Evolutionary conservation across 2,113 vertebrate genomes (phyloP).

Genomic region (Tyrannus savana): DNA sequence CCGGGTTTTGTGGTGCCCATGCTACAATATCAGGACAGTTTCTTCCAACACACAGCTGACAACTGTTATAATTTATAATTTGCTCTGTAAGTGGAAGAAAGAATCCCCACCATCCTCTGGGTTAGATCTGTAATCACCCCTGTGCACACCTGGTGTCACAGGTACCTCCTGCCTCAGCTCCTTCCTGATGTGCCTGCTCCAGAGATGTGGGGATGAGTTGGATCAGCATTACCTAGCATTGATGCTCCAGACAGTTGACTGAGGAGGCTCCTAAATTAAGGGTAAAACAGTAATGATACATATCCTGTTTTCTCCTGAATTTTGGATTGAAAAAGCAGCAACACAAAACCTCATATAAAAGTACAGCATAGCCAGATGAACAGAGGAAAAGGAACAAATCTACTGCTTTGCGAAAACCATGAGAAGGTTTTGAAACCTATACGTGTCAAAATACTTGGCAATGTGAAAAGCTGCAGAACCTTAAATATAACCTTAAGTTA

Average conservation of each 20-base stretch:
- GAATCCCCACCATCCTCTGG: not conserved
- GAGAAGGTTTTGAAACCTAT: not conserved
- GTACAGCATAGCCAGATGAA: not conserved
- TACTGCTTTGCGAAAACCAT: not conserved
- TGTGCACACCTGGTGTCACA: fast-evolving
- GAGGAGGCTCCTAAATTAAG: not conserved
- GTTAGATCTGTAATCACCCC: not conserved
- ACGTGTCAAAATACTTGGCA: not conserved
- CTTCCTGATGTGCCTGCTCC: not conserved
- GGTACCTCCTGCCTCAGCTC: not conserved
- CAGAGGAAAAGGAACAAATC: not conserved
- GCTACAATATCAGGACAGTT: not conserved
- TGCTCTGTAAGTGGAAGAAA: not conserved
- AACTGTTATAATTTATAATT: not conserved
- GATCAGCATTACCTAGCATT: fast-evolving
- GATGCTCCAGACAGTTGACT: not conserved
- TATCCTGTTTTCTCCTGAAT: not conserved
- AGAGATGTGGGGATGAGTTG: not conserved
- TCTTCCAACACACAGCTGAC: not conserved
- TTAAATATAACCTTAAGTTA: slow-evolving; percentile 15
- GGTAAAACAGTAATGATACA: not conserved
- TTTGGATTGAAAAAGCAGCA: not conserved
- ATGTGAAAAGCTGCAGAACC: not conserved
- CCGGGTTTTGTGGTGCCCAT: fast-evolving
- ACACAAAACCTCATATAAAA: not conserved